Evolutionary conservation across 2,113 vertebrate genomes (phyloP), one percentile per base, ranked within the genome.

Genomic region (Acinonyx jubatus): DNA sequence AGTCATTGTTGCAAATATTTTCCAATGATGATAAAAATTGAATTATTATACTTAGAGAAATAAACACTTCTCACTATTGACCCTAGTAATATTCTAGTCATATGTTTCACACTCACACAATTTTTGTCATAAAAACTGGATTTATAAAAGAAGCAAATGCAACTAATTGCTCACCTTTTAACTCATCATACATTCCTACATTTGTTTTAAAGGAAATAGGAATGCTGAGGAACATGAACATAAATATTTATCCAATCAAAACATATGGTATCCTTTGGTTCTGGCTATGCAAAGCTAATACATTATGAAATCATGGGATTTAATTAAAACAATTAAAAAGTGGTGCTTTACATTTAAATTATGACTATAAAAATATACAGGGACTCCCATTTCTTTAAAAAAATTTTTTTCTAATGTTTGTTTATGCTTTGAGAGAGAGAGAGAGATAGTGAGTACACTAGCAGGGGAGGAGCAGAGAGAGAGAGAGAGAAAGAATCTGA

Each of bases 141-240:
- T 87, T 57, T 86, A 33, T 38, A 96, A 36, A 91, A 78, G 45
- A 68, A 95, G 36, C 57, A 89, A 93, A 57, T 83, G 16, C 29
- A 82, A 96, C 15, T 92, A 87, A n/a, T n/a, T 81, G 41, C 27
- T 92, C 65, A 65, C 21, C 7, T 78, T 87, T 73, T 73, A 92
- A 87, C 25, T 87, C 65, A 79, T 50, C 52, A 73, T 33, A 41
- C 14, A 38, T 65, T 52, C 69, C 23, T 79, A 71, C 52, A 80
- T 71, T 83, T 82, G n/a, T 93, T 88, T 96, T 79, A 76, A 83
- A 31, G 16, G 91, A 93, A 96, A 96, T 4, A 83, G 31, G 57
- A 66, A 89, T 33, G 45, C 1, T 65, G 23, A 93, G 57, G 36
- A 88, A 73, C 27, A 84, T 31, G 23, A 93, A 89, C 78, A 48